Conservation (phyloP, 2,113 vertebrate species). For the Zosterops borbonicus region DNA sequence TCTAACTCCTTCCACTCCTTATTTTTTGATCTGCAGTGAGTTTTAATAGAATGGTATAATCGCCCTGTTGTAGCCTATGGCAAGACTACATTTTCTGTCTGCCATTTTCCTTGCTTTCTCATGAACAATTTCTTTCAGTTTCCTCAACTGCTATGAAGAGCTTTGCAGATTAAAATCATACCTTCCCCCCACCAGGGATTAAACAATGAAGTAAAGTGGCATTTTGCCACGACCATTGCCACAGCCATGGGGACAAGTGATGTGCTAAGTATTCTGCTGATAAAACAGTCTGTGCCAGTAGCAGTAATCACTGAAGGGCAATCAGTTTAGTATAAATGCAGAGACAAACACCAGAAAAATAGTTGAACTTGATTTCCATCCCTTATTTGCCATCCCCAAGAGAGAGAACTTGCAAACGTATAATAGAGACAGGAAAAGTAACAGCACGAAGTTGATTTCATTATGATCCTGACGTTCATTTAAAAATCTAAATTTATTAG, state of each 20-base stretch:
- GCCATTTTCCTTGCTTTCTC: not conserved
- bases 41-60: not conserved
- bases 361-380: not conserved
- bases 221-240: not conserved
- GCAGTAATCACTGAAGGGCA: not conserved
- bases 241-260: not conserved
- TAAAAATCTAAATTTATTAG: not conserved
- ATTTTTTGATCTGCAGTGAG: not conserved
- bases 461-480: not conserved
- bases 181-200: rapidly evolving
- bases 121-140: not conserved
- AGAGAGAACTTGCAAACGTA: not conserved
- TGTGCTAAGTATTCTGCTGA: not conserved
- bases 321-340: not conserved
- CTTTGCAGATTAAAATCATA: not conserved
- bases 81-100: not conserved
- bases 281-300: not conserved
- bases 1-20: not conserved
- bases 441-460: not conserved
- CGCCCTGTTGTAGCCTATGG: not conserved
- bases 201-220: not conserved
- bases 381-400: not conserved
- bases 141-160: not conserved
- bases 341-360: not conserved
- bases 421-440: not conserved